A percentile compares a stretch with the other conserved stretches of the same genome.
Evolutionary conservation across 2,888 invertebrate genomes (phyloP).

Genomic region (Mesochorus sp.): DNA sequence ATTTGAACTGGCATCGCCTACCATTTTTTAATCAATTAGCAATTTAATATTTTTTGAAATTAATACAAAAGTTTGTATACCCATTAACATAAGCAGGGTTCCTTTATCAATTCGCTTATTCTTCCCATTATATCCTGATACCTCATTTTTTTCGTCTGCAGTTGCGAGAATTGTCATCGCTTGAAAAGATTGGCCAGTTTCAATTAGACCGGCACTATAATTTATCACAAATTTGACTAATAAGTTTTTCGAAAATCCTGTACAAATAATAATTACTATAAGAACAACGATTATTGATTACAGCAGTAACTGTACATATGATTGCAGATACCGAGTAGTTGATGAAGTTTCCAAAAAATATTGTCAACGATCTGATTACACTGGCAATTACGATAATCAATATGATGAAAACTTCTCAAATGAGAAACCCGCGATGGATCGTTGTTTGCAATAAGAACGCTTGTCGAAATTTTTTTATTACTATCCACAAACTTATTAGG

Average conservation of each 20-base stretch:
- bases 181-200: conserved; percentile 73
- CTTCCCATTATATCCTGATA: conserved; percentile 26
- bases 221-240: conserved; percentile 77
- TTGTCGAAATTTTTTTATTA: background rate
- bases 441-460: background rate
- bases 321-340: conserved; percentile 64
- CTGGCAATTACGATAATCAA: conserved; percentile 71
- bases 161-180: conserved; percentile 73
- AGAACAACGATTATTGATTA: background rate
- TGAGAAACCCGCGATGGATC: conserved; percentile 53
- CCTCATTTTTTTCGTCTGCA: conserved; percentile 66
- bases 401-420: conserved; percentile 57
- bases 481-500: background rate
- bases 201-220: conserved; percentile 75
- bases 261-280: background rate
- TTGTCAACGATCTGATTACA: conserved; percentile 64
- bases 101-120: conserved; percentile 51
- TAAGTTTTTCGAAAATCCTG: conserved; percentile 64
- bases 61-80: conserved; percentile 33
- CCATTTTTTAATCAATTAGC: background rate
- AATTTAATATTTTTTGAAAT: background rate
- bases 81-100: conserved; percentile 60
- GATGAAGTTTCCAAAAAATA: conserved; percentile 63
- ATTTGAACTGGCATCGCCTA: conserved; percentile 68
- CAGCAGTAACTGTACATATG: conserved; percentile 56